Conservation (phyloP, 2,797 vertebrate species). For the Muscicapa striata region DNA sequence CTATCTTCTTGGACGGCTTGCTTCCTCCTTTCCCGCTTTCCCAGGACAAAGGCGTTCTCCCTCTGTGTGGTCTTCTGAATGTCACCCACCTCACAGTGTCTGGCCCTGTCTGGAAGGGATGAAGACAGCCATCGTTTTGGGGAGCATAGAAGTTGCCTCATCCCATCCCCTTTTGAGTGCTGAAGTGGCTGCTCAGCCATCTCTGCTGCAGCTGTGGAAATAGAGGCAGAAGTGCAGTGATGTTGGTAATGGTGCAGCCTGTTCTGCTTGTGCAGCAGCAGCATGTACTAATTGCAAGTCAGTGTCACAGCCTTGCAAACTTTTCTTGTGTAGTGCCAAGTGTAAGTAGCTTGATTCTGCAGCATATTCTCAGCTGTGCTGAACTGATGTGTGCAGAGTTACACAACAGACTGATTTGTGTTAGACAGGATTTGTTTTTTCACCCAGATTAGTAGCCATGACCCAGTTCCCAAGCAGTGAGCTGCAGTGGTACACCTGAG, state of each 20-base stretch:
- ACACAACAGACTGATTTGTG: neutral
- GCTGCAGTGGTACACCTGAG: neutral
- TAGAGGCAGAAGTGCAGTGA: neutral
- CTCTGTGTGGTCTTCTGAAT: neutral
- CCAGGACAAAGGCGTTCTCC: neutral
- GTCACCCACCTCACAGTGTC: rapidly evolving
- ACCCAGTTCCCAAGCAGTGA: neutral
- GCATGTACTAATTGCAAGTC: neutral
- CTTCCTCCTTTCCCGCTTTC: neutral
- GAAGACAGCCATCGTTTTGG: rapidly evolving
- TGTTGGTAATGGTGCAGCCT: neutral
- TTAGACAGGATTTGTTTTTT: neutral
- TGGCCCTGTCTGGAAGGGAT: neutral
- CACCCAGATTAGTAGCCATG: neutral
- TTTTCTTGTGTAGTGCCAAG: neutral
- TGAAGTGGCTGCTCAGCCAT: neutral
- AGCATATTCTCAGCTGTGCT: neutral
- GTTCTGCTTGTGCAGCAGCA: neutral
- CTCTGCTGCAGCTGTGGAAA: neutral
- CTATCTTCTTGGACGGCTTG: neutral
- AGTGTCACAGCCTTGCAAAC: neutral
- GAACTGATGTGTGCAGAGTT: neutral
- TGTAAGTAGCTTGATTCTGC: neutral
- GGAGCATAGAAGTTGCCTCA: neutral
- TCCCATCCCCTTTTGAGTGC: neutral